Base-by-base conservation (phyloP, 1,140 invertebrate genomes). In the Procambarus clarkii region DNA sequence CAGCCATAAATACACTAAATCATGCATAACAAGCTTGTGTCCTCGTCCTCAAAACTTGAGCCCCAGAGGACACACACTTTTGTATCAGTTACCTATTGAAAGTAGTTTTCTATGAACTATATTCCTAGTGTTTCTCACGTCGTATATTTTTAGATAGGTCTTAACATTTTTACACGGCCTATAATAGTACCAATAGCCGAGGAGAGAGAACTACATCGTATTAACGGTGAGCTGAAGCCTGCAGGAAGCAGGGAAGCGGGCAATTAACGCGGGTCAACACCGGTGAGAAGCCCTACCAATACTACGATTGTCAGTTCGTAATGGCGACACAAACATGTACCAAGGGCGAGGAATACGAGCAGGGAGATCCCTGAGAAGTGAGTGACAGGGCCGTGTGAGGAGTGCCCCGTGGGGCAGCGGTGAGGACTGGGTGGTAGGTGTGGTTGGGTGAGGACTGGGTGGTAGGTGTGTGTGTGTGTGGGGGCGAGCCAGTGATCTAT, bases 321-420 rank as follows among this genome's bases (percentile, higher is more conserved):
- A 88, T 88, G 86, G 78, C 78, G 44, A 81, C 86, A 69, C 48
- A 64, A 69, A 64, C 60, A 88, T 88, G 86, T 88, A 88, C 44
- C 86, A 88, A 9, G 86, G 58, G 58, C 15, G 78, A 64, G 44
- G 54, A 24, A 54, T 80, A 34, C 60, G 79, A 46, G 5, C 78
- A 11, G 64, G 60, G 18, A 80, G 78, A 45, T 81, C 86, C 79
- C 50, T 88, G 60, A 88, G 86, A 74, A 82, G 86, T 88, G 48
- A 81, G 86, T 81, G n/a, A 48, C 2, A n/a, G 4, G 4, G n/a
- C 9, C n/a, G 45, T 45, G 76, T 78, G 76, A 9, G 24, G 2
- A 9, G 46, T 78, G 76, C 15, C 1, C 77, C 15, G 24, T 13
- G 24, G 34, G 54, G 1, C 3, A 21, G 58, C 15, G 7, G 45